Conservation (phyloP, 2,888 invertebrate genomes). For the Rhagium mordax region DNA sequence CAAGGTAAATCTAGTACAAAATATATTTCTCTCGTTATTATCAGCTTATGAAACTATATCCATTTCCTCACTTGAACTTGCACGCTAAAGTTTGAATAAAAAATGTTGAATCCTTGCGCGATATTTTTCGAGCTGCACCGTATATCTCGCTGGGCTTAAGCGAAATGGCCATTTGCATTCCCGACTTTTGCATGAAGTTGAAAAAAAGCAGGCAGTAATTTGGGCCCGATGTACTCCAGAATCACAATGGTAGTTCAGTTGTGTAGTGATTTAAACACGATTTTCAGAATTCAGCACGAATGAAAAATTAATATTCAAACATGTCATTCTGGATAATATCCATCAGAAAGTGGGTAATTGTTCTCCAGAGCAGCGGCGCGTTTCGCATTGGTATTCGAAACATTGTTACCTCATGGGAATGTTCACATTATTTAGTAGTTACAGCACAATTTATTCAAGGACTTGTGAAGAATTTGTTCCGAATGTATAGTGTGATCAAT, state of each 20-base stretch:
- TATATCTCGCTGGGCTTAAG: no score
- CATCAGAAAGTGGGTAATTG: conserved; percentile 21
- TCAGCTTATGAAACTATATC: no score
- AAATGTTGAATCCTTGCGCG: no score
- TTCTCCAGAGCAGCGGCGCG: conserved; percentile 2
- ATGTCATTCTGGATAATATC: conserved; percentile 24
- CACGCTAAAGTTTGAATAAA: no score
- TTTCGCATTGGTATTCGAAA: conserved; percentile 16
- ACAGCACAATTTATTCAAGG: conserved; percentile 1
- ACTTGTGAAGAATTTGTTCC: neutral
- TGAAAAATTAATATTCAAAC: conserved; percentile 24
- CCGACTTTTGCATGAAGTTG: no score
- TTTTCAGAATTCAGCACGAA: neutral
- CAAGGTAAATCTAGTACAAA: no score
- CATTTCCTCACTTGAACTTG: no score
- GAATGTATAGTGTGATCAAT: no score
- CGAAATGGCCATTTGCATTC: no score
- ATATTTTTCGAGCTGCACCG: no score
- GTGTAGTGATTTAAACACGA: neutral
- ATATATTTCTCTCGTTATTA: no score
- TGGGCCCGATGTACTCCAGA: neutral
- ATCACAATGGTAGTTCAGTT: neutral
- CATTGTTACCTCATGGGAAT: conserved; percentile 33
- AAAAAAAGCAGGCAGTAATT: neutral
- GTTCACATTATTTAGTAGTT: conserved; percentile 16